Percentiles rank a stretch among this genome's conserved stretches.
Conservation (phyloP, 1,140 invertebrate species). For the Lutraria rhynchaena region DNA sequence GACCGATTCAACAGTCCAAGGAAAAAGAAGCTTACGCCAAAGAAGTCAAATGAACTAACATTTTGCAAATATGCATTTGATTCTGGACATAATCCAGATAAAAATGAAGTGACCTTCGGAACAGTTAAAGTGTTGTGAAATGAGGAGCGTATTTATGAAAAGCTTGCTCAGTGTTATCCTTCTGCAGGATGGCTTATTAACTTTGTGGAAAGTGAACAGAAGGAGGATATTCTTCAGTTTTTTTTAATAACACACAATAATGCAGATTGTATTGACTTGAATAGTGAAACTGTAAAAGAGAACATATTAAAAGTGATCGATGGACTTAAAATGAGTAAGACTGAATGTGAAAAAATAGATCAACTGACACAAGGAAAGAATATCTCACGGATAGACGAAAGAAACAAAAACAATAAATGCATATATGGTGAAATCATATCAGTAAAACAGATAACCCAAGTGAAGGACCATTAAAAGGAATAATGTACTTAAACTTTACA, state of each 20-base stretch:
- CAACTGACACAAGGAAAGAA: not conserved
- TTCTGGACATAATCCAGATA: not conserved
- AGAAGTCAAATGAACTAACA: slow-evolving; percentile 20
- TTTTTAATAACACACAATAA: too few species aligned
- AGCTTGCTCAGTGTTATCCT: not conserved
- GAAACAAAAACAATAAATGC: slow-evolving; percentile 9
- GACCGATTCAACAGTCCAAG: slow-evolving; percentile 35
- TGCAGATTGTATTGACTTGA: too few species aligned
- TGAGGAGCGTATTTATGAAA: not conserved
- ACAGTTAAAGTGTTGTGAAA: not conserved
- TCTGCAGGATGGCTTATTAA: too few species aligned
- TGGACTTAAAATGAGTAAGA: not conserved
- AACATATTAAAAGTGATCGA: slow-evolving; percentile 6
- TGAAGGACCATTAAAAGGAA: slow-evolving; percentile 6
- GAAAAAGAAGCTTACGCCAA: slow-evolving; percentile 26
- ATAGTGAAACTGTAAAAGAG: not conserved
- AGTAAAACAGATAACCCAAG: not conserved
- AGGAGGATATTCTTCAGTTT: too few species aligned
- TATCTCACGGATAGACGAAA: not conserved
- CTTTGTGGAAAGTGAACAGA: not conserved
- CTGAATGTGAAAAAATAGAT: not conserved
- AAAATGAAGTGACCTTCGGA: not conserved
- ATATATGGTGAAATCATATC: slow-evolving; percentile 5
- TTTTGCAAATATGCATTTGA: slow-evolving; percentile 21
- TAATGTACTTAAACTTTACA: not conserved